Evolutionary conservation across 2,113 vertebrate species (phyloP).

Genomic region (Protobothrops flavoviridis): DNA sequence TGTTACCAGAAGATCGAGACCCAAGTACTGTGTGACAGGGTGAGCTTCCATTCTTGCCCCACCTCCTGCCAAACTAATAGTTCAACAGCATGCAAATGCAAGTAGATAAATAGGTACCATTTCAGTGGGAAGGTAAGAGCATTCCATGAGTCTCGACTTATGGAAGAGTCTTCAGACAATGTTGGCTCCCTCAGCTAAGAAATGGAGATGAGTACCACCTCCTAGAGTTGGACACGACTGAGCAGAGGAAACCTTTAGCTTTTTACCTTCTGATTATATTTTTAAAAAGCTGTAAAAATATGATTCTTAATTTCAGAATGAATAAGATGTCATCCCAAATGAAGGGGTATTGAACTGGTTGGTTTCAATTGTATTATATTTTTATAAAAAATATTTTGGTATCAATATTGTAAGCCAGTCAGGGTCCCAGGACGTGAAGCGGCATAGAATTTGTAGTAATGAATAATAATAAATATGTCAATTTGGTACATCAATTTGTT

Average conservation of each 20-base stretch:
- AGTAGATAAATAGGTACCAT: background rate
- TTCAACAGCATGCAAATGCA: background rate
- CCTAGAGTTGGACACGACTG: background rate
- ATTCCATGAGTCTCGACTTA: background rate
- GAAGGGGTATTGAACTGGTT: background rate
- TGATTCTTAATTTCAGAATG: background rate
- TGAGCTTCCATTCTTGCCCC: background rate
- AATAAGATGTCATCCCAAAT: background rate
- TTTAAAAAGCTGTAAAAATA: background rate
- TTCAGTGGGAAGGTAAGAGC: background rate
- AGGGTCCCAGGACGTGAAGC: background rate
- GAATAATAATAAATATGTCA: background rate
- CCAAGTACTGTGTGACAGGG: accelerated
- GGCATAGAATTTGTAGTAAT: background rate
- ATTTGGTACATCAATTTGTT: background rate
- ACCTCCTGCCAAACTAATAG: background rate
- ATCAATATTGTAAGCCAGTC: background rate
- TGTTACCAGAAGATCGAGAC: background rate
- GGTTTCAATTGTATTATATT: background rate
- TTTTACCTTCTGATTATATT: background rate
- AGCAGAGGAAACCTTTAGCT: background rate
- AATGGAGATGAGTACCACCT: background rate
- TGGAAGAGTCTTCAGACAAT: background rate
- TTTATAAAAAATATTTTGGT: background rate
- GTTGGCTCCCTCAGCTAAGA: background rate